phyloP scores from a whole-genome alignment of 2,113 vertebrate genomes.

The Gallinago jamesoni region DNA sequence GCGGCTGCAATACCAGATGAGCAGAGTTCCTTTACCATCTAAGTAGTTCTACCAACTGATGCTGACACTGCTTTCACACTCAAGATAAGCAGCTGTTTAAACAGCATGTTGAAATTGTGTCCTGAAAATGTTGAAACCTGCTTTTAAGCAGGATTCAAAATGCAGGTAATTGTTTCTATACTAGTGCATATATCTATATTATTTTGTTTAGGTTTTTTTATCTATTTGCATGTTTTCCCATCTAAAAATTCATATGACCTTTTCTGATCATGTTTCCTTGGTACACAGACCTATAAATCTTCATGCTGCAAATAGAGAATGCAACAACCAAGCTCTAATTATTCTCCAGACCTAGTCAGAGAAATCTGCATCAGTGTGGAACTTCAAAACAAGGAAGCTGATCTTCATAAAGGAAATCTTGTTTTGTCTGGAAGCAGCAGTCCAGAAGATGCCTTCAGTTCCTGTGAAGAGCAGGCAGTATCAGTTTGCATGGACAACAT shows the following conservation, averaged over 20 bases:
- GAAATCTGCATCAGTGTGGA: not conserved
- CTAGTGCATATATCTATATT: not conserved
- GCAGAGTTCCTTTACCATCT: not conserved
- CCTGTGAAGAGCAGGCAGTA: not conserved
- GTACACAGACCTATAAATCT: not conserved
- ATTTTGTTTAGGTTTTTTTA: not conserved
- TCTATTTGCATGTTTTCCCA: not conserved
- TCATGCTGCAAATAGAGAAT: conserved; percentile 7
- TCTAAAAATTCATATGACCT: not conserved
- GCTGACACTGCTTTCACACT: not conserved
- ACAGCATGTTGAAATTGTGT: not conserved
- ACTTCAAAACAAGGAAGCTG: not conserved
- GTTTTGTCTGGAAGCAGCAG: not conserved
- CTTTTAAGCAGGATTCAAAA: not conserved
- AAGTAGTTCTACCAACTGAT: not conserved
- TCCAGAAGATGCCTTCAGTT: not conserved
- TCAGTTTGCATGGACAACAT: not conserved
- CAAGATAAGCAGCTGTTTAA: not conserved
- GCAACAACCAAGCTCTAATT: conserved; percentile 7
- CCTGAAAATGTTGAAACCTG: not conserved
- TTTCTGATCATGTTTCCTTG: not conserved
- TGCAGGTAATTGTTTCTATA: not conserved
- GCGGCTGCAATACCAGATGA: not conserved
- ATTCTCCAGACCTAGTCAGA: not conserved
- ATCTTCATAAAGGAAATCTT: not conserved